Evolutionary conservation across 2,888 invertebrate genomes (phyloP).

Genomic region (Pseudanteris insignis): DNA sequence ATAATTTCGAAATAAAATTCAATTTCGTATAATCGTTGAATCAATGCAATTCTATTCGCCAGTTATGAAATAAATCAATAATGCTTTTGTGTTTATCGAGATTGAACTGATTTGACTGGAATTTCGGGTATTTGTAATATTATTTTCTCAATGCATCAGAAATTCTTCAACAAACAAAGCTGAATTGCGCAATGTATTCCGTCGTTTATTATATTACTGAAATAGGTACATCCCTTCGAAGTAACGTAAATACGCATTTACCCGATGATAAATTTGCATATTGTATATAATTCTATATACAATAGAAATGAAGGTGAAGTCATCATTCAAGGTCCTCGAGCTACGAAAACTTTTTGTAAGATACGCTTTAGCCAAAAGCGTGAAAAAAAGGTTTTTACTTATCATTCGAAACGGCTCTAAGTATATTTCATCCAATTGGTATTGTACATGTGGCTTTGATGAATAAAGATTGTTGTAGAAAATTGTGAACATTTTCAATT

Average conservation of each 20-base stretch:
- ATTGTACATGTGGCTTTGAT: conserved; percentile 64
- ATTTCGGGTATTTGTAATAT: conserved; percentile 29
- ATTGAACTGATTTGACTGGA: conserved; percentile 8
- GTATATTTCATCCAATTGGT: conserved; percentile 60
- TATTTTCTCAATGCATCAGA: conserved; percentile 32
- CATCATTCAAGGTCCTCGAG: conserved; percentile 57
- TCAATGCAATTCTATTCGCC: too few species aligned
- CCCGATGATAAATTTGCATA: conserved; percentile 53
- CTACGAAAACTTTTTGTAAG: conserved; percentile 63
- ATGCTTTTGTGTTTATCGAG: too few species aligned
- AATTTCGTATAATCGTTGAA: too few species aligned
- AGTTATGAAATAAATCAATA: too few species aligned
- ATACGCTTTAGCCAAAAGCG: conserved; percentile 59
- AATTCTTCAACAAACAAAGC: conserved; percentile 30
- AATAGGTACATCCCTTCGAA: conserved; percentile 50
- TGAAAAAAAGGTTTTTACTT: conserved; percentile 58
- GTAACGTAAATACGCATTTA: conserved; percentile 52
- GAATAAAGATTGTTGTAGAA: conserved; percentile 66
- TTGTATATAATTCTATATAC: conserved; percentile 62
- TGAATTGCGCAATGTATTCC: conserved; percentile 50
- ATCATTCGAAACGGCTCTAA: conserved; percentile 53
- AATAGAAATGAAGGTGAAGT: conserved; percentile 51
- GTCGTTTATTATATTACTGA: conserved; percentile 51
- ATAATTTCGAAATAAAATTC: too few species aligned
- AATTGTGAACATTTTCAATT: conserved; percentile 20